Base-by-base conservation (phyloP, 2,888 invertebrate genomes). In the Drosophila barbarae region DNA sequence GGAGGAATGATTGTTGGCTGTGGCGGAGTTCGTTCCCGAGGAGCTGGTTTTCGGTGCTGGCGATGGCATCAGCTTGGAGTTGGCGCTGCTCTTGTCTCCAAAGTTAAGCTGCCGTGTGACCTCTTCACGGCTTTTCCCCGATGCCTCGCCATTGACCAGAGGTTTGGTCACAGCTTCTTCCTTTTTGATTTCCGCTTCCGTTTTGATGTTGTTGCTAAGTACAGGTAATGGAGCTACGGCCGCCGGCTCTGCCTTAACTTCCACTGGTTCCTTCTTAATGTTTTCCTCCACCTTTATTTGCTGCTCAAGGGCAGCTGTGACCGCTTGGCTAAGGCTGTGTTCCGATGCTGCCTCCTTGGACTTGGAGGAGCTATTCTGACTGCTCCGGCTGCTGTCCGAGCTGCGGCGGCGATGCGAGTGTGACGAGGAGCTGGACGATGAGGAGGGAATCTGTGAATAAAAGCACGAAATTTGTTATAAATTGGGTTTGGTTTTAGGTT, bases 31-130 rank as follows among this genome's bases (percentile, higher is more conserved):
- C 18, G 47, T 50, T 18, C 65, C 61, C 6, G 71, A 57, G 6
- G 71, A 58, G 12, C 60, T 44, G 5, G 73, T 71, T 67, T 84
- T 84, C 5, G 75, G 69, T 9, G 86, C 78, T 23, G 87, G 84
- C 23, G 84, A 84, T 15, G 86, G 86, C 86, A 86, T 87, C 38
- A 85, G 73, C 44, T 72, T 35, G 9, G 77, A 65, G n/a, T 28
- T 51, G 39, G 44, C 39, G 15, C 23, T 34, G 18, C 28, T 73
- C 57, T 56, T 60, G 21, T 53, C 67, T 12, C 65, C 81, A 41
- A 90, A 90, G 74, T 85, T 84, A 18, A 90, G 71, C 34, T 88
- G 85, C 36, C 89, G 81, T 26, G 88, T 77, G 8, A 90, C 87
- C 57, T 89, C 89, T 3, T 88, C 87, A 7, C 88, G 87, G 28